Base-by-base conservation (phyloP, 2,797 vertebrate genomes). In the Sebastes baramenuke region DNA sequence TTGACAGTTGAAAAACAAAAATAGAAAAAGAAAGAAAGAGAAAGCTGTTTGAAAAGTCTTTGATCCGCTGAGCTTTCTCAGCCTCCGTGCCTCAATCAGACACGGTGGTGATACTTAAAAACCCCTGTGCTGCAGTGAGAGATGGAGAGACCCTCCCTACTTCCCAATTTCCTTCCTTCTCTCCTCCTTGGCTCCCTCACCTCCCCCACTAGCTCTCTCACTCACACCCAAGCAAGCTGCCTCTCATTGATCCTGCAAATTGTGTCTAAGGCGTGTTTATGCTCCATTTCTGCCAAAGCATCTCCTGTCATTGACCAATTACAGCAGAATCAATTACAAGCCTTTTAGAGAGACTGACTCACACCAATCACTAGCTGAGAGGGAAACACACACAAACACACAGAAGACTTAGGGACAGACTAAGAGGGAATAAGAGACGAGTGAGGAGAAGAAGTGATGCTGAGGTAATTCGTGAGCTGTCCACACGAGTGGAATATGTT, bases 271-370 rank as follows among this genome's bases (percentile, higher is more conserved):
- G 87, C 80, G 67, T 93, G 93, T 95, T 95, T 94, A 95, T 95
- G 94, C 95, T 95, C 91, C 91, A 94, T 95, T 95, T 95, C 94
- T 94, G 92, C 93, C 92, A 93, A 89, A 94, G 91, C 91, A 89
- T 95, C 94, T 94, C 87, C 92, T 92, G 94, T 94, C 93, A 95
- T 90, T 94, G 94, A 95, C 93, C 95, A 95, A 95, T 96, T 95
- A 95, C 92, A 94, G 88, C 90, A 88, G 91, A 96, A 96, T 96
- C 95, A 95, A 96, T 96, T 95, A 96, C 93, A 92, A 94, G 89
- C 93, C 92, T 94, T 95, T 95, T 94, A 94, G 89, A 89, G 87
- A 82, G 79, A 88, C 81, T 65, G 84, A 88, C 86, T 92, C 87
- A 81, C 83, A 87, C 80, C 68, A 54, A 78, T 89, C 87, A 72